These are phyloP conservation scores for Phalangium opilio DNA, from an alignment of 2,888 invertebrate species.

Conservation along the genomic window DNA sequence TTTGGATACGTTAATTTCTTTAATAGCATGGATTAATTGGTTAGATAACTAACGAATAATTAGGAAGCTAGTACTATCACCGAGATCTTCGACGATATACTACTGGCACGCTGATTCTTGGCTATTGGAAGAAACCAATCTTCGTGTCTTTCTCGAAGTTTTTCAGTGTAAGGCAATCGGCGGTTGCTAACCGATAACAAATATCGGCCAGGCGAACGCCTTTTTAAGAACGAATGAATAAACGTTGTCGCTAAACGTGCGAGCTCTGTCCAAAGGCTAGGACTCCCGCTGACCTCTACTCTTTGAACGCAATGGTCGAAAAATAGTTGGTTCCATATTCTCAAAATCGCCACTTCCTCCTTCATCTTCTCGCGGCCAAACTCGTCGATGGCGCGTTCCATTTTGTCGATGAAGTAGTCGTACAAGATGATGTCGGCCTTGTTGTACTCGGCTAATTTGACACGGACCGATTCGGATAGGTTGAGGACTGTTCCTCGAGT, in stretches of 20 bases:
- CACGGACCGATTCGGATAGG: background rate
- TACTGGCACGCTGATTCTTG: too few species aligned
- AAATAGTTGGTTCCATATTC: slow-evolving; percentile 8
- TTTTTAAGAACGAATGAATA: slow-evolving; percentile 4
- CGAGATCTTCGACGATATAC: too few species aligned
- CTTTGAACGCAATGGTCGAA: slow-evolving; percentile 6
- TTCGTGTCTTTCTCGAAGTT: slow-evolving; percentile 7
- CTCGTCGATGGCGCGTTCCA: slow-evolving; percentile 6
- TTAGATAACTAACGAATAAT: too few species aligned
- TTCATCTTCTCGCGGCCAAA: slow-evolving; percentile 15
- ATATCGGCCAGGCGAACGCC: slow-evolving; percentile 5
- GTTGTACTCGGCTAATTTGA: slow-evolving; percentile 7
- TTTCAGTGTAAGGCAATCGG: slow-evolving; percentile 11
- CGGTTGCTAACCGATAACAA: slow-evolving; percentile 7
- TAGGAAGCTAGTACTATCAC: too few species aligned
- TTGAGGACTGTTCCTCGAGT: background rate
- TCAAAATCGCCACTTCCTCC: slow-evolving; percentile 14
- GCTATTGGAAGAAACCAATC: too few species aligned
- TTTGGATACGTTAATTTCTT: too few species aligned
- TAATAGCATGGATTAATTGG: too few species aligned
- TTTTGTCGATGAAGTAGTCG: slow-evolving; percentile 20
- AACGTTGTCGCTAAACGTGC: background rate
- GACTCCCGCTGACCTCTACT: slow-evolving; percentile 2
- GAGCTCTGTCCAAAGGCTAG: background rate
- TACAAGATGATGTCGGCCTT: slow-evolving; percentile 26